These are phyloP conservation scores for Paguma larvata DNA, from an alignment of 2,797 vertebrate genomes.

Conservation along the genomic window DNA sequence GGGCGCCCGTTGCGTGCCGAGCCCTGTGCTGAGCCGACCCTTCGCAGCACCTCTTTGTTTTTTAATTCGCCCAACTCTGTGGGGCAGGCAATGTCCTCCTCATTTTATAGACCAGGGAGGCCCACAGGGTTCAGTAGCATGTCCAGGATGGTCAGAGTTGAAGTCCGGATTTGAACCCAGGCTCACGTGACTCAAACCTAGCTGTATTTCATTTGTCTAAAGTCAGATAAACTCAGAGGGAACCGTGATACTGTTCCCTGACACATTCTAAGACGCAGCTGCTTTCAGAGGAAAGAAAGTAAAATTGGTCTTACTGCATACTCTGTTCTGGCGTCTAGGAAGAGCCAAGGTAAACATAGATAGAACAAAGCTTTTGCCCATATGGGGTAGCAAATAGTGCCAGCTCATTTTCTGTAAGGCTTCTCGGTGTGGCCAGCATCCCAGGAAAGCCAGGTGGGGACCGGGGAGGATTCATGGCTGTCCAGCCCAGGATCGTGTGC, in stretches of 20 bases:
- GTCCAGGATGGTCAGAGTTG: not conserved
- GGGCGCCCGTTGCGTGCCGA: too few relatives aligned
- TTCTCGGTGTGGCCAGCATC: slow-evolving; percentile 70
- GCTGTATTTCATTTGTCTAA: not conserved
- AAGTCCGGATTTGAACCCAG: not conserved
- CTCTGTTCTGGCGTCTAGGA: slow-evolving; percentile 70
- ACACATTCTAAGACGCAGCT: slow-evolving; percentile 14
- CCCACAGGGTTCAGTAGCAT: not conserved
- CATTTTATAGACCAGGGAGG: not conserved
- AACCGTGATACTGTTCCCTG: not conserved
- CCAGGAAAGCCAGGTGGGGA: slow-evolving; percentile 73
- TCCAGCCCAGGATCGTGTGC: not conserved
- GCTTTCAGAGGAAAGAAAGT: slow-evolving; percentile 55
- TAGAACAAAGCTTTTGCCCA: slow-evolving; percentile 75
- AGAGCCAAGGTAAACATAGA: slow-evolving; percentile 74
- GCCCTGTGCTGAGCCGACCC: not conserved
- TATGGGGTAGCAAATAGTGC: slow-evolving; percentile 66
- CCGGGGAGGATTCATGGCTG: not conserved
- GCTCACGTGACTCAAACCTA: not conserved
- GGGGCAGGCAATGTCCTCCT: not conserved
- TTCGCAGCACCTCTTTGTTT: too few relatives aligned
- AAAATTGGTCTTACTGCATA: slow-evolving; percentile 37
- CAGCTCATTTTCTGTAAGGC: slow-evolving; percentile 72
- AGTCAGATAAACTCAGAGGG: not conserved
- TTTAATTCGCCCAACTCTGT: not conserved